Percentiles rank a stretch among this genome's conserved stretches.
phyloP scores from a whole-genome alignment of 92 coral and sea anemone species.

The Micromussa lordhowensis region DNA sequence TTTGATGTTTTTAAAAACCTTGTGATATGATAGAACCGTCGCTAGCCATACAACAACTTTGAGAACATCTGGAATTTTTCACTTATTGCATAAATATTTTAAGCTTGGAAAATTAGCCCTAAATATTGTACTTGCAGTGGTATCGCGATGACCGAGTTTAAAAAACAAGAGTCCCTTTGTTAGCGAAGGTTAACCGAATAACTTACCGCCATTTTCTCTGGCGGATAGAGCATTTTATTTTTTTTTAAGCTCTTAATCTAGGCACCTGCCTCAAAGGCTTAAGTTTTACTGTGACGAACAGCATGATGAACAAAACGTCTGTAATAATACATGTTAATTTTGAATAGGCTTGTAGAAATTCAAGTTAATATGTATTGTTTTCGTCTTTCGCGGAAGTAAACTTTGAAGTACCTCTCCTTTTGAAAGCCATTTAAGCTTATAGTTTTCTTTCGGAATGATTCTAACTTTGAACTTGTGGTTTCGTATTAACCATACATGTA shows the following conservation, averaged over 20 bases:
- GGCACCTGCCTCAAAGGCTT: background rate
- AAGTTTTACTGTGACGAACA: background rate
- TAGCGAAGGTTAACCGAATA: background rate
- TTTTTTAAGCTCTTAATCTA: background rate
- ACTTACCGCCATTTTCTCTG: background rate
- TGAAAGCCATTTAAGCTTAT: background rate
- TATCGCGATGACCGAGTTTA: background rate
- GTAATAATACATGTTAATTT: background rate
- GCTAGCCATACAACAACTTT: background rate
- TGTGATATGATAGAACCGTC: background rate
- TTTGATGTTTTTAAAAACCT: background rate
- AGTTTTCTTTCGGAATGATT: background rate
- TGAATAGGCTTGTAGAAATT: background rate
- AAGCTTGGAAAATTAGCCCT: background rate
- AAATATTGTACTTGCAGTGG: background rate
- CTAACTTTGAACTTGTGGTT: background rate
- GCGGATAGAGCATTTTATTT: background rate
- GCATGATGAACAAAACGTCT: background rate
- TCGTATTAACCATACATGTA: background rate
- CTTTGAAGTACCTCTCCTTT: background rate
- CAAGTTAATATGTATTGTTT: background rate
- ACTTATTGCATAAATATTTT: conserved; percentile 11
- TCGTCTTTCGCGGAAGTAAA: background rate
- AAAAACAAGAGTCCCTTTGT: background rate
- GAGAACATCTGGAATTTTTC: background rate